Evolutionary conservation across 2,113 vertebrate species (phyloP).

Genomic region (Tympanuchus pallidicinctus): DNA sequence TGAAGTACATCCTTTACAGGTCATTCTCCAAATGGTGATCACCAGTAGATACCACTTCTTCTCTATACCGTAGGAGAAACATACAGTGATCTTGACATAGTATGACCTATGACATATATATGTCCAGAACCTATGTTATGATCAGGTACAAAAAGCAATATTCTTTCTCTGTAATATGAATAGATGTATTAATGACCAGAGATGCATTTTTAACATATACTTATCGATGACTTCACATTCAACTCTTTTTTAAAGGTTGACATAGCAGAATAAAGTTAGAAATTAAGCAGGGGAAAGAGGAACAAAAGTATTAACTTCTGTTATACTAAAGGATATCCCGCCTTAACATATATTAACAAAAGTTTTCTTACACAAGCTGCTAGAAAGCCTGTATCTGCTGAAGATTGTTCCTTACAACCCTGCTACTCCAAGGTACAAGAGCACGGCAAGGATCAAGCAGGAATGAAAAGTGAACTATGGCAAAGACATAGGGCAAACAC

Average conservation of each 20-base stretch:
- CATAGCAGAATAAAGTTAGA: neutral
- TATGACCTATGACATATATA: no score
- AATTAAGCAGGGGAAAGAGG: neutral
- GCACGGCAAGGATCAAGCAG: neutral
- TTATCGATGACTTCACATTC: neutral
- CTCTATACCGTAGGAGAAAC: neutral
- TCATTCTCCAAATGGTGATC: neutral
- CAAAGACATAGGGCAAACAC: neutral
- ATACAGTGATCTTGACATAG: neutral
- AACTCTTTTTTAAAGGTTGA: neutral
- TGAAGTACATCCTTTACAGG: neutral
- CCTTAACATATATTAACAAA: neutral
- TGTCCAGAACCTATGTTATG: neutral
- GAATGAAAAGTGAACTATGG: accelerated
- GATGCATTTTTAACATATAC: neutral
- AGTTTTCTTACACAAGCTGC: neutral
- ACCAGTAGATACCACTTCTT: neutral
- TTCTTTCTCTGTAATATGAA: neutral
- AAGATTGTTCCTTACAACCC: neutral
- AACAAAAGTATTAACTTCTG: neutral
- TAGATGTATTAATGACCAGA: neutral
- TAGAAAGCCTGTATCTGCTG: neutral
- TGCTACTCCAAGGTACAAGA: neutral
- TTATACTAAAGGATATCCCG: neutral
- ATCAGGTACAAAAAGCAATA: neutral